Base-by-base conservation (phyloP, 2,113 vertebrate genomes). In the Bujurquina vittata region DNA sequence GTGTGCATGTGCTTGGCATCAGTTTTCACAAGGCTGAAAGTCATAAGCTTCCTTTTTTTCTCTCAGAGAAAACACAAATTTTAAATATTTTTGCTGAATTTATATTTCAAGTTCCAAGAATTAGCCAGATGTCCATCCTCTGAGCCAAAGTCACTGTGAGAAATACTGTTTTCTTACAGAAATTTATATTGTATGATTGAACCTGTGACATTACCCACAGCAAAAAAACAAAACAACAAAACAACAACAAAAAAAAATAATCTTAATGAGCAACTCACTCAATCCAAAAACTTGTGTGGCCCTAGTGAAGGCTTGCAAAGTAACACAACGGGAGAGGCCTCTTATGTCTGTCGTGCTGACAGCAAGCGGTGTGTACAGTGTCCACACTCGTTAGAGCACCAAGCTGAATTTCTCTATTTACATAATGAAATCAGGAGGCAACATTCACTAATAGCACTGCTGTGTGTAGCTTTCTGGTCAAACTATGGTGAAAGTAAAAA, bases 381-480 rank as follows among this genome's bases (percentile, higher is more conserved):
- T 80, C 74, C 76, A 76, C 63, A 78, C 35, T 35, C 67, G 18
- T 63, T 40, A 83, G 63, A 92, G 83, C 78, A 84, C 82, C 75
- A 43, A 82, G 11, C 72, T 37, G 43, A n/a, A 61, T 49, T 79
- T 65, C 20, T 20, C 37, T 84, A 84, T 88, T 83, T 81, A 81
- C 74, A 80, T 17, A 65, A 62, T 75, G 74, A 81, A 87, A 85
- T 75, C 60, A 72, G 62, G 65, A 89, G 85, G 77, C 4, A n/a
- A 49, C 52, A 73, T 29, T 72, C 23, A 63, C 20, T 1, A 60
- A 77, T 90, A 85, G 85, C 89, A 90, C 87, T 80, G 74, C 10
- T 86, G 40, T 65, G 73, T 82, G 73, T 74, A 63, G 75, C 58
- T 2, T 87, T 89, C 86, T 89, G 86, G 79, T 85, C 74, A 63